Percentiles rank a stretch among this genome's conserved stretches.
These are phyloP conservation scores for Meles meles DNA, from an alignment of 2,113 vertebrate genomes.

Conservation along the genomic window DNA sequence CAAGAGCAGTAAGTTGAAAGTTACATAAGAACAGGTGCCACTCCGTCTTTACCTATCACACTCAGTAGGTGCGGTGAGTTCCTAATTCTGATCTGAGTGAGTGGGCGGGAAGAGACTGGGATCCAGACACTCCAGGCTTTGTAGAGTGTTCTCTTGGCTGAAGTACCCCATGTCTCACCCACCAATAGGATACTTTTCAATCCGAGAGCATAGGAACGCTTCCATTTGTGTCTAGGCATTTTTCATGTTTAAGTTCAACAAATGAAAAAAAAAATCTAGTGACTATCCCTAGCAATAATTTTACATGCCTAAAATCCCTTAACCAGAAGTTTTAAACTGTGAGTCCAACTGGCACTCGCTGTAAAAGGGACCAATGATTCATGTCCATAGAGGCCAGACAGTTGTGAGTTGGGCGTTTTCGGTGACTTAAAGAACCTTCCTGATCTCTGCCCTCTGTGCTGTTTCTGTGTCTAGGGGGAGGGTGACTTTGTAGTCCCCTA, in stretches of 20 bases:
- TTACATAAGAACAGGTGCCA: not conserved
- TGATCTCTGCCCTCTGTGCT: not conserved
- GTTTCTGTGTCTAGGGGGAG: not conserved
- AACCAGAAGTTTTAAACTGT: not conserved
- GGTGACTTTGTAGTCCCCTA: not conserved
- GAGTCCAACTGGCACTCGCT: not conserved
- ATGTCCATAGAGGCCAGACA: not conserved
- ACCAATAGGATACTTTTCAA: not conserved
- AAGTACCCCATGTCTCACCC: not conserved
- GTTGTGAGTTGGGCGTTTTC: not conserved
- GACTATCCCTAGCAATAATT: not conserved
- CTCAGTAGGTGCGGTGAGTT: not conserved
- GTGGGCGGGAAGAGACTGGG: not conserved
- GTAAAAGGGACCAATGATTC: constrained; percentile 40
- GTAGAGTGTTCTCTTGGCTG: not conserved
- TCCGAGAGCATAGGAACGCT: not conserved
- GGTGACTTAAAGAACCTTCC: not conserved
- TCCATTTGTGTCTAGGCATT: not conserved
- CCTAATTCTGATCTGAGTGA: not conserved
- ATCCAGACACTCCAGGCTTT: not conserved
- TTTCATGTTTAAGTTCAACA: constrained; percentile 26
- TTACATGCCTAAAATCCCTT: not conserved
- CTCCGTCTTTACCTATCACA: not conserved
- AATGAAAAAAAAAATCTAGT: not conserved
- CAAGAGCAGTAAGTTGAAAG: not conserved